Evolutionary conservation across 2,113 vertebrate species (phyloP).

Genomic region (Lichenostomus cassidix): DNA sequence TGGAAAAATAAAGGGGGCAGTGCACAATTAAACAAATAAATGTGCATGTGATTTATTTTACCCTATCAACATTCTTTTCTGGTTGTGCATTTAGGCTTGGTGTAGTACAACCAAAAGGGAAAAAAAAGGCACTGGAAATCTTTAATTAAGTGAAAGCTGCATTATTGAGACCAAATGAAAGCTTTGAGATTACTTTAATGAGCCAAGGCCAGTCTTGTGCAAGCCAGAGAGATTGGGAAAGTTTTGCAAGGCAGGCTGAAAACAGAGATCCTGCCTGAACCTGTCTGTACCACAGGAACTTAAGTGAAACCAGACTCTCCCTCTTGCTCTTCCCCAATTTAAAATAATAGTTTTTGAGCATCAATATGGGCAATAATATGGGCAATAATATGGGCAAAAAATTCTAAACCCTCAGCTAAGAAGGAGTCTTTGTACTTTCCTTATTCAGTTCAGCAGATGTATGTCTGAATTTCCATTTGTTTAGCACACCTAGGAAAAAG

Average conservation of each 20-base stretch:
- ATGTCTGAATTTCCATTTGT: neutral
- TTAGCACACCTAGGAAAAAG: neutral
- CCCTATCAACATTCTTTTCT: constrained; percentile 21
- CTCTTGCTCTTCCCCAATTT: neutral
- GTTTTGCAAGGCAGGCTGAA: constrained; percentile 12
- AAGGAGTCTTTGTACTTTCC: neutral
- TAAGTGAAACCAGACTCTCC: constrained; percentile 39
- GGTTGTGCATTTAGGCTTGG: neutral
- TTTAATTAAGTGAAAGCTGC: constrained; percentile 32
- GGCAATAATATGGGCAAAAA: neutral
- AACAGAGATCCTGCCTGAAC: neutral
- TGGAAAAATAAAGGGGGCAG: neutral
- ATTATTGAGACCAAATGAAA: neutral
- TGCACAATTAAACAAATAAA: constrained; percentile 22
- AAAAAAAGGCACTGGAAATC: constrained; percentile 17
- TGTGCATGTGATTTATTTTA: neutral
- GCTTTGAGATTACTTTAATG: constrained; percentile 23
- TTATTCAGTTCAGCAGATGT: neutral
- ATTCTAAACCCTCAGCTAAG: neutral
- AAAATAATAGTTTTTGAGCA: neutral
- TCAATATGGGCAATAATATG: neutral
- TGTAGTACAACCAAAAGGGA: neutral
- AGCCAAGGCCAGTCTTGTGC: neutral
- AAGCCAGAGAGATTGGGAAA: neutral
- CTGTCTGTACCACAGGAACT: neutral